A percentile compares a stretch with the other conserved stretches of the same genome.
Evolutionary conservation across 2,888 invertebrate genomes (phyloP).

Genomic region (Catocala nupta): DNA sequence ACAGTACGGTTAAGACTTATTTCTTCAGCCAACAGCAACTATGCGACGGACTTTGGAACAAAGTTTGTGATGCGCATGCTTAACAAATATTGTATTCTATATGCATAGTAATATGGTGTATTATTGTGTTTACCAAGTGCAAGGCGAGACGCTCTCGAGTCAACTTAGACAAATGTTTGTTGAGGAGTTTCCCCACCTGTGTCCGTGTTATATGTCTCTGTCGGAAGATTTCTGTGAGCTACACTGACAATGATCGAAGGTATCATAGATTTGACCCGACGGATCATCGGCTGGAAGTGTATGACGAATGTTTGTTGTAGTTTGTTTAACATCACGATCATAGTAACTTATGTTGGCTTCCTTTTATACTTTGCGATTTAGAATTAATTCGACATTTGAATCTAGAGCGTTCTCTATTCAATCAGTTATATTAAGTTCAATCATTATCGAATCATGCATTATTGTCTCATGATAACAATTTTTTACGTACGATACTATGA

Average conservation of each 20-base stretch:
- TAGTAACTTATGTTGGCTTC: neutral
- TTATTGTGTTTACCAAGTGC: constrained; percentile 44
- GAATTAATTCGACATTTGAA: no score
- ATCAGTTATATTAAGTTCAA: no score
- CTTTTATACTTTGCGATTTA: no score
- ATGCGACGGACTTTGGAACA: constrained; percentile 45
- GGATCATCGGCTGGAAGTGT: constrained; percentile 22
- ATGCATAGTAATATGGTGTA: constrained; percentile 40
- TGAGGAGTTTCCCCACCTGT: constrained; percentile 66
- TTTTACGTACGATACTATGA: no score
- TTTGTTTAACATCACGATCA: constrained; percentile 4
- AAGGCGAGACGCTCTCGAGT: constrained; percentile 46
- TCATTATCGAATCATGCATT: no score
- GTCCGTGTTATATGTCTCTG: constrained; percentile 63
- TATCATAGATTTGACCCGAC: constrained; percentile 43
- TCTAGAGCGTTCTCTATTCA: no score
- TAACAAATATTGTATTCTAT: constrained; percentile 35
- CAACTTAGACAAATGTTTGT: constrained; percentile 70
- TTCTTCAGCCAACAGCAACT: constrained; percentile 47
- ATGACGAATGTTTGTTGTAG: constrained; percentile 18
- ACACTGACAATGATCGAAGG: constrained; percentile 69
- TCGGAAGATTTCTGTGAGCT: constrained; percentile 57
- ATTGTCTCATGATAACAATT: no score
- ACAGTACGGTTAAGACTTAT: constrained; percentile 51
- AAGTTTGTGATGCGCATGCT: constrained; percentile 23